These are phyloP conservation scores for Erpetoichthys calabaricus DNA, from an alignment of 2,797 vertebrate species.

Conservation along the genomic window DNA sequence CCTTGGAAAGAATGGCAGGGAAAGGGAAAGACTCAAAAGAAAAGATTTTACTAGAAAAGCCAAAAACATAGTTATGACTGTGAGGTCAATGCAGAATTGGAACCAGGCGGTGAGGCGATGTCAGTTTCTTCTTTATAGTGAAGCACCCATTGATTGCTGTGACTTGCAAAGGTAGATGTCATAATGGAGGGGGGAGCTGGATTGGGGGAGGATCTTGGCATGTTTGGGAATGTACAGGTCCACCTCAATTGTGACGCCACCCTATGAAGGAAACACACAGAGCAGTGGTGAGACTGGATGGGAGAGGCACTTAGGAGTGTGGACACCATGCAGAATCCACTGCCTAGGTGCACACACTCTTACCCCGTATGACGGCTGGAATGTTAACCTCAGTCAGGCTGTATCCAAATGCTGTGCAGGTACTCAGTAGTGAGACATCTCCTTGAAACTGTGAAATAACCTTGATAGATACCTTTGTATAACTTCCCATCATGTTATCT, in stretches of 20 bases:
- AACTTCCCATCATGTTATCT: too few relatives aligned
- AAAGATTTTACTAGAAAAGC: too few relatives aligned
- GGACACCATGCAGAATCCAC: neutral
- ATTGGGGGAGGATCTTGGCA: constrained; percentile 19
- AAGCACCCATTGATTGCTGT: neutral
- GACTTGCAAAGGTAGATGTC: constrained; percentile 35
- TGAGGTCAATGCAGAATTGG: too few relatives aligned
- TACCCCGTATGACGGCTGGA: constrained; percentile 1
- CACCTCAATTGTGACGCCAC: constrained; percentile 50
- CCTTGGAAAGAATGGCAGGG: too few relatives aligned
- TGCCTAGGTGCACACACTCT: neutral
- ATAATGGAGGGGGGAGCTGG: constrained; percentile 19
- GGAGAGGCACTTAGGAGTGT: too few relatives aligned
- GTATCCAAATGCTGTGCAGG: constrained; percentile 17
- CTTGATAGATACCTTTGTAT: too few relatives aligned
- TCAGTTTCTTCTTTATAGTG: too few relatives aligned
- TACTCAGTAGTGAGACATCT: constrained; percentile 40
- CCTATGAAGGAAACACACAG: constrained; percentile 33
- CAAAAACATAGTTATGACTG: too few relatives aligned
- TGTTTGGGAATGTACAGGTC: constrained; percentile 33
- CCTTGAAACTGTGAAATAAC: constrained; percentile 18
- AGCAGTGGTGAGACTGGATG: neutral
- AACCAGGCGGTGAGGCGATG: too few relatives aligned
- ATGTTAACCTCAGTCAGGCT: constrained; percentile 10
- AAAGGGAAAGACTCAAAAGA: too few relatives aligned